These are phyloP conservation scores for Parauchenoglanis punctatus DNA, from an alignment of 2,797 vertebrate genomes.

Conservation along the genomic window DNA sequence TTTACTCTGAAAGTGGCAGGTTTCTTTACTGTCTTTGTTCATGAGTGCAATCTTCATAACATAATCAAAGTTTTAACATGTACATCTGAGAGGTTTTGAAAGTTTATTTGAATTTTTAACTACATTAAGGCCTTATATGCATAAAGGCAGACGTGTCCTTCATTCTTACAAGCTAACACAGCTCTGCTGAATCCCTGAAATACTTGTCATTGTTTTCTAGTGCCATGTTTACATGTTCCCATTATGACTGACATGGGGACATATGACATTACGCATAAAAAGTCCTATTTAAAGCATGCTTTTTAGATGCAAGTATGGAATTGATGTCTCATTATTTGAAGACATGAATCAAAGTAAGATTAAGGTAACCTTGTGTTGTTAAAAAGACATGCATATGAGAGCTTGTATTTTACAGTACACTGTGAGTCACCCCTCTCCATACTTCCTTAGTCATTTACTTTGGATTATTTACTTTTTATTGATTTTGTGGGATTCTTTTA, in stretches of 20 bases:
- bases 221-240: not conserved
- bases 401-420: not conserved
- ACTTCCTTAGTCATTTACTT: conserved; percentile 26
- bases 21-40: not conserved
- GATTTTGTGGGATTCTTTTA: conserved; percentile 5
- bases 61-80: not conserved
- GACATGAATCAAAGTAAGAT: not conserved
- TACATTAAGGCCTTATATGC: not conserved
- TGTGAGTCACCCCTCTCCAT: not conserved
- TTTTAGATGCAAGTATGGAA: not conserved
- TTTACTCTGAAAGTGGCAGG: conserved; percentile 1
- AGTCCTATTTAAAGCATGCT: not conserved
- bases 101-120: too few species aligned
- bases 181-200: not conserved
- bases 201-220: not conserved
- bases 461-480: not conserved
- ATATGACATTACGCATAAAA: not conserved
- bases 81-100: not conserved
- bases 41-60: not conserved
- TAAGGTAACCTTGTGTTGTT: not conserved
- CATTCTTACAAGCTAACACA: not conserved
- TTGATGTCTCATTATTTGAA: not conserved
- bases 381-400: too few species aligned
- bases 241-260: not conserved
- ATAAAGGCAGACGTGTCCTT: not conserved